phyloP scores from a whole-genome alignment of 2,888 invertebrate species.

The Serripes groenlandicus region DNA sequence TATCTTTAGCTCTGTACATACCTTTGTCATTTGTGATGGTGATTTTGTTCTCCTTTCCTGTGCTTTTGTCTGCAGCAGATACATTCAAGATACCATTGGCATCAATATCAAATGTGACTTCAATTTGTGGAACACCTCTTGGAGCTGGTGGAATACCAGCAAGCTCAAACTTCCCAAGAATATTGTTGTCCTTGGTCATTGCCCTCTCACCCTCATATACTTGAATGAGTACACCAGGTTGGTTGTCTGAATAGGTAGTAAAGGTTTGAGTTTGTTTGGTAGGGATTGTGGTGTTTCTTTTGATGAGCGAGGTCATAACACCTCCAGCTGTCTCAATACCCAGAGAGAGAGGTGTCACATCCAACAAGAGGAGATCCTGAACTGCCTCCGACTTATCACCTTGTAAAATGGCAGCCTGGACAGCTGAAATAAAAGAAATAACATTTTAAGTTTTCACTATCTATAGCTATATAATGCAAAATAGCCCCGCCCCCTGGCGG shows the following conservation, averaged over 20 bases:
- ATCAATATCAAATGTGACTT: slow-evolving; percentile 89
- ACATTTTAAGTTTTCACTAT: too few species aligned
- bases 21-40: slow-evolving; percentile 92
- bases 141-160: slow-evolving; percentile 97
- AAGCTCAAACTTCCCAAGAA: slow-evolving; percentile 98
- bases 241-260: slow-evolving; percentile 99
- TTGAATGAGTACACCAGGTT: slow-evolving; percentile 90
- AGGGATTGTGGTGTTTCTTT: slow-evolving; percentile 98
- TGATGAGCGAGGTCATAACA: slow-evolving; percentile 98
- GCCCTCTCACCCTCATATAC: slow-evolving; percentile 86
- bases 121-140: slow-evolving; percentile 94
- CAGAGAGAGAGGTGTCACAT: slow-evolving; percentile 89
- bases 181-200: slow-evolving; percentile 88
- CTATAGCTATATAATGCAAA: too few species aligned
- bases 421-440: too few species aligned
- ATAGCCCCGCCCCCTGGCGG: too few species aligned
- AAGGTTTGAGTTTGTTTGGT: slow-evolving; percentile 98
- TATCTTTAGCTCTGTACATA: too few species aligned
- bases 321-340: slow-evolving; percentile 97
- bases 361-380: slow-evolving; percentile 86
- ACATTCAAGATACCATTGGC: slow-evolving; percentile 97
- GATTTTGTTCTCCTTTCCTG: slow-evolving; percentile 88
- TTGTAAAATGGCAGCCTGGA: slow-evolving; percentile 93
- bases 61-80: slow-evolving; percentile 94
- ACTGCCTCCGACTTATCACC: slow-evolving; percentile 87